A percentile compares a stretch with the other conserved stretches of the same genome.
Evolutionary conservation across 1,140 invertebrate genomes (phyloP).

Genomic region (Apis cerana): DNA sequence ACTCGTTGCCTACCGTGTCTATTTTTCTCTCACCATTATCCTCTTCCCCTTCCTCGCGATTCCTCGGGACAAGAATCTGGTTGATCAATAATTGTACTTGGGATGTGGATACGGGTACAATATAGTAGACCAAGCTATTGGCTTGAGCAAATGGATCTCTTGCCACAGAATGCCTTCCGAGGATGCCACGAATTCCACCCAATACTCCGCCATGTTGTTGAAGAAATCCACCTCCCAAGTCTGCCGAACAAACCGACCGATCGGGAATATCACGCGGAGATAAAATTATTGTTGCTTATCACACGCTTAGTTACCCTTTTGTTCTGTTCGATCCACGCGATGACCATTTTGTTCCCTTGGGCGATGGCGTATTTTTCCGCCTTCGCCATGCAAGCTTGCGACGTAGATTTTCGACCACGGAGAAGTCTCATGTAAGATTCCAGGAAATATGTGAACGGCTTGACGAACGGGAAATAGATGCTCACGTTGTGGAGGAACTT

Average conservation of each 20-base stretch:
- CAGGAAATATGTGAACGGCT: conserved; percentile 59
- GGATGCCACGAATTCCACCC: conserved; percentile 56
- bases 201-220: conserved; percentile 65
- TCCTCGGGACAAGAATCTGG: background rate
- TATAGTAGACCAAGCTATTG: conserved; percentile 63
- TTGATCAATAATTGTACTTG: conserved; percentile 36
- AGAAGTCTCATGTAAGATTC: conserved; percentile 56
- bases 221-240: conserved; percentile 57
- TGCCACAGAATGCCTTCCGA: conserved; percentile 58
- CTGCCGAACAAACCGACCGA: conserved; percentile 22
- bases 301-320: conserved; percentile 53
- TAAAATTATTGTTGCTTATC: too few relatives aligned
- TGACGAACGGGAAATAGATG: conserved; percentile 27
- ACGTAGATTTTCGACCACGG: background rate
- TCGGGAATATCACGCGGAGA: too few relatives aligned
- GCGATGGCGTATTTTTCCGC: conserved; percentile 31
- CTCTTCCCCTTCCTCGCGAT: background rate
- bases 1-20: background rate
- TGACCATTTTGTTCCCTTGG: conserved; percentile 51
- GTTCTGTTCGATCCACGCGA: conserved; percentile 60
- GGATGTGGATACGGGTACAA: conserved; percentile 62
- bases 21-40: too few relatives aligned
- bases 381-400: conserved; percentile 23
- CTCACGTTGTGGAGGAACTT: conserved; percentile 1
- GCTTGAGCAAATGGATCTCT: conserved; percentile 57